Percentiles rank a stretch among this genome's conserved stretches.
Evolutionary conservation across 1,140 invertebrate genomes (phyloP).

Genomic region (Sitodiplosis mosellana): DNA sequence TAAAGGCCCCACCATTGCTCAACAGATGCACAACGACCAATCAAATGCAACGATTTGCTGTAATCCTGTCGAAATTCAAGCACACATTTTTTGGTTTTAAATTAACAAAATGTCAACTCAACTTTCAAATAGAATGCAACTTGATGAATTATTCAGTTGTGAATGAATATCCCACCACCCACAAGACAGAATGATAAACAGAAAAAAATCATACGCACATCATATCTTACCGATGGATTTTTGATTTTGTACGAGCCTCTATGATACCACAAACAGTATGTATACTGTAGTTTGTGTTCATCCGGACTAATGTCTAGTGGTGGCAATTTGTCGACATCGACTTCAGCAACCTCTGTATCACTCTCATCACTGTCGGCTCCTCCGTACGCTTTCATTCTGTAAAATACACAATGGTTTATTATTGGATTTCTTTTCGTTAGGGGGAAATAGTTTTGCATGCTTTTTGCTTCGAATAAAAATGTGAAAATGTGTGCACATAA

Average conservation of each 20-base stretch:
- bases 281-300: constrained; percentile 64
- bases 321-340: constrained; percentile 24
- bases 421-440: too few relatives aligned
- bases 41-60: constrained; percentile 26
- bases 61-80: constrained; percentile 11
- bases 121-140: neutral
- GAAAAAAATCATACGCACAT: neutral
- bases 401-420: too few relatives aligned
- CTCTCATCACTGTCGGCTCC: constrained; percentile 24
- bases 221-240: neutral
- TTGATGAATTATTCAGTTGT: constrained; percentile 20
- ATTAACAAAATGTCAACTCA: neutral
- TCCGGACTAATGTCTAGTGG: constrained; percentile 40
- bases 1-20: constrained; percentile 97
- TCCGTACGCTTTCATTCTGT: constrained; percentile 1
- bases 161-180: constrained; percentile 19
- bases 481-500: too few relatives aligned
- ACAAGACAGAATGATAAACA: neutral
- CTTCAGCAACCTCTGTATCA: constrained; percentile 19
- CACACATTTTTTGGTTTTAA: too few relatives aligned
- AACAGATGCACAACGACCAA: constrained; percentile 74
- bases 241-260: neutral
- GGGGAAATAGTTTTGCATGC: too few relatives aligned
- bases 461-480: too few relatives aligned
- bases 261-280: constrained; percentile 55